Evolutionary conservation across 2,113 vertebrate genomes (phyloP), one percentile per base, ranked within the genome.

Genomic region (Microtus oregoni): DNA sequence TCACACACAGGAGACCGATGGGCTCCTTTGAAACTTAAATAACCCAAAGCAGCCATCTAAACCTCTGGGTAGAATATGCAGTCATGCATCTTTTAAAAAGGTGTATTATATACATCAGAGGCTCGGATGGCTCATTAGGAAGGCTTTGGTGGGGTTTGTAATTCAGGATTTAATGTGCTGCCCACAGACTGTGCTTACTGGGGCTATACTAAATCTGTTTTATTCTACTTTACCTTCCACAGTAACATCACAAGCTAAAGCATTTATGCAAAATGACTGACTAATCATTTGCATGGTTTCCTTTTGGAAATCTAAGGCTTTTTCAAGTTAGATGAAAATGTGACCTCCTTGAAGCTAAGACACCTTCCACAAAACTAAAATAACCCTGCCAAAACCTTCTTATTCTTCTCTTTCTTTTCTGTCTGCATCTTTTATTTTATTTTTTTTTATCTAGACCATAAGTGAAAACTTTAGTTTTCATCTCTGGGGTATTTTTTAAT

Each of bases 11-110:
- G 96, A 96, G 91, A 97, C 79, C 96, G 92, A 97, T 97, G 79
- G 92, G 92, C 83, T 96, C 85, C 91, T 97, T 97, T 97, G 97
- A 97, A 98, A 97, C 94, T 97, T 96, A 97, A 97, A 97, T 94
- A 97, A 97, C 94, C 95, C 96, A 97, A 92, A 97, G 89, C 90
- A 97, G 77, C 14, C 88, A 94, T 97, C 87, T 86, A 93, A 95
- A 92, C 41, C 89, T 93, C 82, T 97, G 86, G 73, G 92, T 97
- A 41, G 94, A 96, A 95, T 96, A 95, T 11, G 73, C 77, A 96
- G 95, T 97, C 94, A 92, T 96, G 92, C 82, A 98, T 75, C 97
- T 98, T 97, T 96, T 58, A 76, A 97, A 90, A 97, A 94, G 76
- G 89, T 77, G 30, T 94, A 97, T 97, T 95, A 97, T 95, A 96